phyloP scores from a whole-genome alignment of 1,140 invertebrate species.

The Charaxes varanes region DNA sequence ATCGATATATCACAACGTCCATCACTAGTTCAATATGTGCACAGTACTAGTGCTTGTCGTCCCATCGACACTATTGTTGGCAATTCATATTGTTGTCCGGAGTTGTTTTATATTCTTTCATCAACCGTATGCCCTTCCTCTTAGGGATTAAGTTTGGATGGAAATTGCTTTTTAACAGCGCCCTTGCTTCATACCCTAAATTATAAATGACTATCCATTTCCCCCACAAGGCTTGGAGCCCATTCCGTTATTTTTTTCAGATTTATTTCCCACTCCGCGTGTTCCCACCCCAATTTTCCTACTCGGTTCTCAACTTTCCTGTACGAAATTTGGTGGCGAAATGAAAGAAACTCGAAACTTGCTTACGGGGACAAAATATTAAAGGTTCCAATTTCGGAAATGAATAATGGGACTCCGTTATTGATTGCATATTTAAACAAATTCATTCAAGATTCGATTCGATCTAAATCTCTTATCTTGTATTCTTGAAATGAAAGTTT shows the following conservation, averaged over 20 bases:
- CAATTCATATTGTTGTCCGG: slow-evolving; percentile 41
- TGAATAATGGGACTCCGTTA: too few relatives aligned
- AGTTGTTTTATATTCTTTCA: slow-evolving; percentile 47
- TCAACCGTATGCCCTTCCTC: slow-evolving; percentile 20
- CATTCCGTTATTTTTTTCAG: slow-evolving; percentile 23
- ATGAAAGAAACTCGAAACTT: too few relatives aligned
- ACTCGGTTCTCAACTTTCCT: too few relatives aligned
- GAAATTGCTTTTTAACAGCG: slow-evolving; percentile 37
- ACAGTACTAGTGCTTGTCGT: slow-evolving; percentile 25
- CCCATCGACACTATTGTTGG: slow-evolving; percentile 30
- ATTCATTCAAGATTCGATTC: too few relatives aligned
- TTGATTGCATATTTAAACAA: too few relatives aligned
- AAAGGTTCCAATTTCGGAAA: too few relatives aligned
- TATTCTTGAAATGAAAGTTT: too few relatives aligned
- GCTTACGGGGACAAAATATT: too few relatives aligned
- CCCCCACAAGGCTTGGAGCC: slow-evolving; percentile 14
- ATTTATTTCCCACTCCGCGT: too few relatives aligned
- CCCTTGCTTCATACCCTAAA: slow-evolving; percentile 28
- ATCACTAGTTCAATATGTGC: slow-evolving; percentile 13
- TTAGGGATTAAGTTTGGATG: slow-evolving; percentile 28
- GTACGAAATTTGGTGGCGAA: too few relatives aligned
- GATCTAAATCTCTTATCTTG: too few relatives aligned
- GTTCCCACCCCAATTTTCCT: too few relatives aligned
- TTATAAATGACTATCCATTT: slow-evolving; percentile 35
- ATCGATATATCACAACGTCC: slow-evolving; percentile 6